phyloP scores from a whole-genome alignment of 92 coral and sea anemone genomes.

The Ricordea florida region DNA sequence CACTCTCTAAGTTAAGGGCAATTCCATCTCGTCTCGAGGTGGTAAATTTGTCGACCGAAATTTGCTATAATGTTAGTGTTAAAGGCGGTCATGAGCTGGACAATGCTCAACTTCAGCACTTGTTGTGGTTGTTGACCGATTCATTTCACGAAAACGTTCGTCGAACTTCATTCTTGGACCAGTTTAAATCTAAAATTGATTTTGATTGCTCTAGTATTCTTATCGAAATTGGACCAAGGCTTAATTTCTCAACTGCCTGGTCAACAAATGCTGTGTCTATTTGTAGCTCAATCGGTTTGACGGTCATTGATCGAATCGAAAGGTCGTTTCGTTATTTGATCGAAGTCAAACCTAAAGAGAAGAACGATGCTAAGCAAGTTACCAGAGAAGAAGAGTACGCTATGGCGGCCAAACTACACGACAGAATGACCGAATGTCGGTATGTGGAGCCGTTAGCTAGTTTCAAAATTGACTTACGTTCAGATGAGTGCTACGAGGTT shows the following conservation, averaged over 20 bases:
- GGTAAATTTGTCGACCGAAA: slow-evolving; percentile 65
- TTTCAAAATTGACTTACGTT: slow-evolving; percentile 59
- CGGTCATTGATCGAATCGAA: slow-evolving; percentile 79
- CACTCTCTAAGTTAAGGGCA: slow-evolving; percentile 57
- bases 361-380: slow-evolving; percentile 17
- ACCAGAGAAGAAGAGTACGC: slow-evolving; percentile 71
- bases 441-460: slow-evolving; percentile 79
- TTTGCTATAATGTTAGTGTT: slow-evolving; percentile 77
- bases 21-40: slow-evolving; percentile 60
- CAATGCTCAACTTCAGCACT: slow-evolving; percentile 35
- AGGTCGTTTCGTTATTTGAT: slow-evolving; percentile 77
- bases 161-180: slow-evolving; percentile 49
- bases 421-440: slow-evolving; percentile 95
- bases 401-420: slow-evolving; percentile 77
- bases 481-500: slow-evolving; percentile 86
- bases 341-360: slow-evolving; percentile 40
- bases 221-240: slow-evolving; percentile 93
- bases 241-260: slow-evolving; percentile 98
- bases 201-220: slow-evolving; percentile 17
- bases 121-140: slow-evolving; percentile 75
- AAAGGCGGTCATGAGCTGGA: slow-evolving; percentile 56
- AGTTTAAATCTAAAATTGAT: not conserved
- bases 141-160: slow-evolving; percentile 81
- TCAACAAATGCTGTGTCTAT: slow-evolving; percentile 97
- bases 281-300: slow-evolving; percentile 87